phyloP scores from a whole-genome alignment of 2,888 invertebrate genomes.

The Diogma glabrata region DNA sequence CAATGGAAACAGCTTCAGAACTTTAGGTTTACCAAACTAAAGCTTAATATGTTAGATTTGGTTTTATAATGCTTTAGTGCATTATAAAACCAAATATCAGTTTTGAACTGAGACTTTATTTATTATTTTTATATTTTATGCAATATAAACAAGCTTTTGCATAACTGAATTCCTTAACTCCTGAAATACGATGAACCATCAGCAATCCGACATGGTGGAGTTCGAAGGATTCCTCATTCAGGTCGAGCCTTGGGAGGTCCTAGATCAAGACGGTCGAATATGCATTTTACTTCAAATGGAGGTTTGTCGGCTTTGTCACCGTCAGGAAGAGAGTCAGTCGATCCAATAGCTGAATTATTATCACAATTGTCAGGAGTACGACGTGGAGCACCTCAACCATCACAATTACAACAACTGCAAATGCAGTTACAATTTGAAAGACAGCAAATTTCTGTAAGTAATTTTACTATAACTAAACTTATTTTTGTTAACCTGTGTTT shows the following conservation, averaged over 20 bases:
- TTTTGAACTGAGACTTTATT: too few species aligned
- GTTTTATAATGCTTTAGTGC: too few species aligned
- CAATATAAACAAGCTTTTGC: not conserved
- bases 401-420: conserved; percentile 84
- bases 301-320: conserved; percentile 78
- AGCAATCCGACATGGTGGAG: conserved; percentile 60
- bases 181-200: conserved; percentile 82
- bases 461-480: too few species aligned
- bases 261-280: conserved; percentile 78
- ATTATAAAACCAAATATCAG: too few species aligned
- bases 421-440: conserved; percentile 89
- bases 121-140: too few species aligned
- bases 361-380: conserved; percentile 92
- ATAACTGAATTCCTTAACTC: conserved; percentile 23
- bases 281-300: conserved; percentile 87
- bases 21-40: too few species aligned
- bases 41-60: too few species aligned
- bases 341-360: conserved; percentile 91
- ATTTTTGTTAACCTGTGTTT: too few species aligned
- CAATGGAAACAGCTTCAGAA: too few species aligned
- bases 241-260: conserved; percentile 61
- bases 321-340: conserved; percentile 81
- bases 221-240: conserved; percentile 69
- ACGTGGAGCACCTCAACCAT: conserved; percentile 50
- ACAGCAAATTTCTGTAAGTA: conserved; percentile 65